Evolutionary conservation across 1,140 invertebrate species (phyloP).

Genomic region (Cherax quadricarinatus): DNA sequence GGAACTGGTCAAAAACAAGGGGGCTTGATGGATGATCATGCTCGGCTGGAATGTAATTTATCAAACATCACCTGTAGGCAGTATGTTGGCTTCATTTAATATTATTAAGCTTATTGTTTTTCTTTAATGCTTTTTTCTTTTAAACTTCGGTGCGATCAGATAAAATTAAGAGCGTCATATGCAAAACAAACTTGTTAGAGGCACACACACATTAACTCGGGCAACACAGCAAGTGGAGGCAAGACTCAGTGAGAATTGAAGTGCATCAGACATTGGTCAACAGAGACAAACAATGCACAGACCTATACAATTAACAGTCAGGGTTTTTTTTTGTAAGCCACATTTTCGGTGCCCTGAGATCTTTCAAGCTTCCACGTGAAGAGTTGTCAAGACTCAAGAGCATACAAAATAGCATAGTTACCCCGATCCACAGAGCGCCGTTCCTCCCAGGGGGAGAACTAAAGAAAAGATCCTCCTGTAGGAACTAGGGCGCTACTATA

Average conservation of each 20-base stretch:
- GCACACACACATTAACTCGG: slow-evolving; percentile 53
- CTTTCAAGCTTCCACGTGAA: slow-evolving; percentile 71
- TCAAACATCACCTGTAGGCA: slow-evolving; percentile 67
- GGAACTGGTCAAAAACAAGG: slow-evolving; percentile 56
- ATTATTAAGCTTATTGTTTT: slow-evolving; percentile 54
- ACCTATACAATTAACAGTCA: slow-evolving; percentile 67
- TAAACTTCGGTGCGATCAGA: slow-evolving; percentile 46
- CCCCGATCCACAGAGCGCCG: slow-evolving; percentile 67
- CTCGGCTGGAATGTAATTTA: slow-evolving; percentile 69
- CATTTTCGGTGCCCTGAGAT: slow-evolving; percentile 70
- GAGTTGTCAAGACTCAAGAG: slow-evolving; percentile 71
- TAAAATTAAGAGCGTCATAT: slow-evolving; percentile 58
- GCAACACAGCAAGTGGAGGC: slow-evolving; percentile 54
- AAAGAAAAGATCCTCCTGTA: slow-evolving; percentile 49
- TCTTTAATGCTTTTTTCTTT: slow-evolving; percentile 31
- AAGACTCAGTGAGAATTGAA: slow-evolving; percentile 48
- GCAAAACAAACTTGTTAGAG: slow-evolving; percentile 60
- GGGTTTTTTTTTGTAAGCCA: slow-evolving; percentile 59
- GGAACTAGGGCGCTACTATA: slow-evolving; percentile 49
- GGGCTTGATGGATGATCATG: slow-evolving; percentile 56
- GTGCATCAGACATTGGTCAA: slow-evolving; percentile 63
- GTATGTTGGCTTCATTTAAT: slow-evolving; percentile 61
- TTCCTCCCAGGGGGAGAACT: slow-evolving; percentile 47
- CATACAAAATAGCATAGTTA: slow-evolving; percentile 70
- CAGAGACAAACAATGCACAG: slow-evolving; percentile 65